Evolutionary conservation across 2,888 invertebrate species (phyloP), one percentile per base, ranked within the genome.

Genomic region (Phasia obesa): DNA sequence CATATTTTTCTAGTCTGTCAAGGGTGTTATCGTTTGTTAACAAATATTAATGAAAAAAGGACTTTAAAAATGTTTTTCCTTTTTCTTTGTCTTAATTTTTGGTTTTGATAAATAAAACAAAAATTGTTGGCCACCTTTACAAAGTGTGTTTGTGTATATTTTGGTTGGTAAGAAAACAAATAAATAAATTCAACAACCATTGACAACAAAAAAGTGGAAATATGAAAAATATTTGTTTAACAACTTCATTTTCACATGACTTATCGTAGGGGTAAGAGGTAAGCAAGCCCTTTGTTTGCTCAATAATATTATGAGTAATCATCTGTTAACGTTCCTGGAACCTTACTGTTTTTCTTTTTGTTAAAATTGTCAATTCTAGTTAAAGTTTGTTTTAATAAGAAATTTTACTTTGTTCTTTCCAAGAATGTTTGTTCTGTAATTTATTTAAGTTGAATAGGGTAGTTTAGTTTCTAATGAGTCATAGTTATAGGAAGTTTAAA

Each of bases 271-370:
- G 13, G 42, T 42, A 35, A 19, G 44, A 62, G 42, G 38, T 17
- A 49, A 73, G 42, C 49, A 2, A 31, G 53, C 21, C 47, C 73
- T 75, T 78, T 77, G 73, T 77, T 78, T 83, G 47, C 51, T 75
- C 70, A 78, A 60, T 75, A 75, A 65, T 71, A 75, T 78, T 78
- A 79, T 83, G 82, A 83, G 70, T 83, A 83, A 83, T 83, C 82
- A 75, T 71, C 21, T 65, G 64, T 73, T 79, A 53, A 35, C 44
- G 60, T 64, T 74, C 4, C 0, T 21, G 17, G 51, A 51, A 23
- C 13, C 55, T 9, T 2, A n/a, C 4, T 55, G 7, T 13, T 35
- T 51, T 15, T 15, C n/a, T 49, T n/a, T n/a, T 1, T 25, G 13
- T 47, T 3, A 25, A 44, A 74, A 11, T 51, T 73, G 19, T 42